Evolutionary conservation across 2,797 vertebrate genomes (phyloP).

Genomic region (Euphonia xanthogaster): DNA sequence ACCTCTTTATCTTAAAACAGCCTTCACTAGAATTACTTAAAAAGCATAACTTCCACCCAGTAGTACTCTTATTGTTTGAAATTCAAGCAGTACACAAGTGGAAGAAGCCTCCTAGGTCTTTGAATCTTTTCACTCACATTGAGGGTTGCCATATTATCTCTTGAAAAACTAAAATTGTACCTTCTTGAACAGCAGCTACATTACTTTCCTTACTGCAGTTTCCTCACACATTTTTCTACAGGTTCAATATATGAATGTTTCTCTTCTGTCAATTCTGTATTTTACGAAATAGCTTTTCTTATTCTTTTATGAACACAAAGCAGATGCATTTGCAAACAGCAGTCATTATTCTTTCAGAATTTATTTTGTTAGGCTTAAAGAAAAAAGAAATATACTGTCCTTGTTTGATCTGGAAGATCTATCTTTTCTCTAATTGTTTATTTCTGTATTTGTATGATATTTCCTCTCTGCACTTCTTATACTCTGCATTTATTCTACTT

Average conservation of each 20-base stretch:
- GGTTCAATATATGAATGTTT: background rate
- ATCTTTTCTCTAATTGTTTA: background rate
- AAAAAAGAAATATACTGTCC: background rate
- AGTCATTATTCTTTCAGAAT: background rate
- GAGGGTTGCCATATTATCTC: background rate
- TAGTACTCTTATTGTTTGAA: background rate
- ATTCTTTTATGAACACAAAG: background rate
- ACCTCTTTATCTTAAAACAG: background rate
- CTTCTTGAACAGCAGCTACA: background rate
- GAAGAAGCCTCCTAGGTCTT: background rate
- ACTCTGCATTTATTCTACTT: background rate
- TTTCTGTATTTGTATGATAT: background rate
- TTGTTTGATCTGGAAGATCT: background rate
- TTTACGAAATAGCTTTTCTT: background rate
- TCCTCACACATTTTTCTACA: background rate
- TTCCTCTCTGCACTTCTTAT: background rate
- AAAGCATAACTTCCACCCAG: background rate
- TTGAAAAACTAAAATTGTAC: background rate
- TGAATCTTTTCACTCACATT: background rate
- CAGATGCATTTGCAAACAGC: background rate
- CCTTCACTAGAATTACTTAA: background rate
- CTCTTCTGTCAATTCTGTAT: background rate
- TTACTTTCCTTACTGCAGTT: background rate
- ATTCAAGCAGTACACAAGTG: background rate
- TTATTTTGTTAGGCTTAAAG: background rate